Evolutionary conservation across 2,888 invertebrate species (phyloP), one percentile per base, ranked within the genome.

Genomic region (Eucera pruinosa): DNA sequence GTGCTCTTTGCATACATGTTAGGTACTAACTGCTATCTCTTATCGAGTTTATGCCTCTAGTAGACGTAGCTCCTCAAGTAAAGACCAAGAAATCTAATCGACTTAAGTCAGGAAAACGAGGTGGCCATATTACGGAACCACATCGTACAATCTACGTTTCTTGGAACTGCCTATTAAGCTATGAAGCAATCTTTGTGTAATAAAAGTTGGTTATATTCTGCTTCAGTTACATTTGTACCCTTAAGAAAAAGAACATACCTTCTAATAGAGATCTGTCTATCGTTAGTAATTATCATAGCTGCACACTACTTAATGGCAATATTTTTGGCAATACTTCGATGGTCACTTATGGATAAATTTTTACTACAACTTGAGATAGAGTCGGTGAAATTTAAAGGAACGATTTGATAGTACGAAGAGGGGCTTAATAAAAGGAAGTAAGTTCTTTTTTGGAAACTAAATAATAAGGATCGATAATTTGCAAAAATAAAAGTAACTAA

Each of bases 81-180:
- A 30, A 20, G 20, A 58, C 18, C 43, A 18, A 41, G 58, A 58
- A 43, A 27, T 43, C 58, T 43, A 58, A 58, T 43, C 41, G 25
- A 27, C 43, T 58, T 58, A 45, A 33, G 57, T 33, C 41, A 27
- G 11, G 20, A 18, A 54, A 55, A 55, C 5, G 23, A 36, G 36
- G 23, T 43, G 27, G 27, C 18, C n/a, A 27, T 58, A 43, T 58
- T 27, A 58, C 58, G 58, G 13, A 18, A 58, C 41, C 58, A 43
- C 58, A 27, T 41, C 7, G 13, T 54, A 25, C 54, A 54, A 54
- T 36, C 36, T 36, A 54, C 13, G 20, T 11, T 33, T 33, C 27
- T 18, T 18, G 33, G n/a, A 54, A 36, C 54, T n/a, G 18, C 18
- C 36, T 36, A 36, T 54, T 54, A 54, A 54, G 20, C 18, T 13